These are phyloP conservation scores for Piscicola geometra DNA, from an alignment of 2,888 invertebrate species.

Conservation along the genomic window DNA sequence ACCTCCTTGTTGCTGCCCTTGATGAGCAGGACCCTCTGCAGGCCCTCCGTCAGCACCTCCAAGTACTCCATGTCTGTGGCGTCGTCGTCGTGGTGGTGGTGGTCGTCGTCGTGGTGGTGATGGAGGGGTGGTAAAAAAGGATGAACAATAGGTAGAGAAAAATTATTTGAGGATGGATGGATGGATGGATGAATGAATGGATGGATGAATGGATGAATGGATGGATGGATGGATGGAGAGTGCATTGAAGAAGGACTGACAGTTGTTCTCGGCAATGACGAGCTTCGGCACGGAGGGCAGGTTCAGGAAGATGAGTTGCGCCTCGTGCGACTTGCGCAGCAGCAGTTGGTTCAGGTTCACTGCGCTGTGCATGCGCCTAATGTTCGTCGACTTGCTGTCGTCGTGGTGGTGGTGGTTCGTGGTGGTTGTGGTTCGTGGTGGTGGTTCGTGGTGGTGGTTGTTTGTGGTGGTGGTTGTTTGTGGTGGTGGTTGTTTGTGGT, in stretches of 20 bases:
- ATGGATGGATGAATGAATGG: too few species aligned
- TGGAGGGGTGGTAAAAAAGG: neutral
- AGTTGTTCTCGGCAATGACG: constrained; percentile 17
- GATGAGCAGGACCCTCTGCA: constrained; percentile 93
- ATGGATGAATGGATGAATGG: too few species aligned
- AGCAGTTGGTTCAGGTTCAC: constrained; percentile 96
- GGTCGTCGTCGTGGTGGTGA: constrained; percentile 1
- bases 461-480: too few species aligned
- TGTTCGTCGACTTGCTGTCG: neutral
- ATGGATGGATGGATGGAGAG: too few species aligned
- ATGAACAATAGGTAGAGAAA: neutral
- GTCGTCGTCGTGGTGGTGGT: constrained; percentile 13
- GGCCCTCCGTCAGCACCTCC: constrained; percentile 91
- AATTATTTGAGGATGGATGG: too few species aligned
- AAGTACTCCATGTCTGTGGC: constrained; percentile 90
- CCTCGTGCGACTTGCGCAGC: constrained; percentile 72
- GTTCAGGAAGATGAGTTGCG: constrained; percentile 95
- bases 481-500: too few species aligned
- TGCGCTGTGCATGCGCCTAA: constrained; percentile 87
- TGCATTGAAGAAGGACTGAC: neutral
- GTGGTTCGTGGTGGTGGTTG: too few species aligned
- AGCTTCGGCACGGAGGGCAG: constrained; percentile 76
- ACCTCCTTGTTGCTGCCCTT: constrained; percentile 95
- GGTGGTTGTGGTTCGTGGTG: too few species aligned
- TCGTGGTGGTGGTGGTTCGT: neutral